A percentile compares a stretch with the other conserved stretches of the same genome.
phyloP scores from a whole-genome alignment of 2,113 vertebrate species.

The Nicator chloris region DNA sequence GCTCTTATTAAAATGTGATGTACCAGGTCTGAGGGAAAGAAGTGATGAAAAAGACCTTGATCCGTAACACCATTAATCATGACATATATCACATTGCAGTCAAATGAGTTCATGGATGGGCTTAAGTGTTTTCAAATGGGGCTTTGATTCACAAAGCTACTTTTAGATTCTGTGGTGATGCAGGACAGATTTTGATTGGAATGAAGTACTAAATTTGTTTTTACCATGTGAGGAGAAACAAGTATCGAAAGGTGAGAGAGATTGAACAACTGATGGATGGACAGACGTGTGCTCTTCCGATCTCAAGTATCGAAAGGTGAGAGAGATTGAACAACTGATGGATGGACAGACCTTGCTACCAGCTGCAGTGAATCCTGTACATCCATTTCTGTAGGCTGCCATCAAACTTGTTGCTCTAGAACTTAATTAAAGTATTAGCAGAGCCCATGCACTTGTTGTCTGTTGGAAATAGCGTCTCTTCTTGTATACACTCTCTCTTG shows the following conservation, averaged over 20 bases:
- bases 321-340: background rate
- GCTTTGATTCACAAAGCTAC: background rate
- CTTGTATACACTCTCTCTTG: background rate
- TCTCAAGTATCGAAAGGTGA: no score
- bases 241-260: background rate
- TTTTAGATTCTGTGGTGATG: background rate
- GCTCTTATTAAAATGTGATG: constrained; percentile 3
- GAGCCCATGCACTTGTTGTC: background rate
- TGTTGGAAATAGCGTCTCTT: background rate
- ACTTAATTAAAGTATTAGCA: background rate
- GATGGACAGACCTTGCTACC: background rate
- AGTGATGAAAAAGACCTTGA: background rate
- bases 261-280: background rate
- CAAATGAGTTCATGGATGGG: background rate
- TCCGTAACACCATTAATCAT: background rate
- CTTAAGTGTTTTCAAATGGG: constrained; percentile 10
- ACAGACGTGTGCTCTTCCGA: no score
- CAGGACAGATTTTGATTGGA: background rate
- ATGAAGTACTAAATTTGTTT: background rate
- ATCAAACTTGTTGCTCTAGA: background rate
- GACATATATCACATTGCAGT: background rate
- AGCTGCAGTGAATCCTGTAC: background rate
- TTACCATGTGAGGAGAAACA: background rate
- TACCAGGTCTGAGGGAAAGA: background rate
- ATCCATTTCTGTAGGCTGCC: background rate